These are phyloP conservation scores for Dryoscopus gambensis DNA, from an alignment of 2,113 vertebrate species.

Conservation along the genomic window DNA sequence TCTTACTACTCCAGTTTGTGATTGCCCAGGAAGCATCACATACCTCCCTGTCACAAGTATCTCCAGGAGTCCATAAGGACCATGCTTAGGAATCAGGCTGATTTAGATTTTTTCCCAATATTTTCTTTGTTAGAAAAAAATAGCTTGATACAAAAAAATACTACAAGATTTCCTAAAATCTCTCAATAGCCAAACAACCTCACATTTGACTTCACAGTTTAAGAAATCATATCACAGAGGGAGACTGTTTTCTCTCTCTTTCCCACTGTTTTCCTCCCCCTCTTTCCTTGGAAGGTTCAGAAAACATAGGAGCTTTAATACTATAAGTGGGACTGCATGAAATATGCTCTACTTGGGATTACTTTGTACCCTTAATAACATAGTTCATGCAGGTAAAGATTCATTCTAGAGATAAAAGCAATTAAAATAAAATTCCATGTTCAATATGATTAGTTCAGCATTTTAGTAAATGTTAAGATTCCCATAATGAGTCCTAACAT, in stretches of 20 bases:
- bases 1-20: neutral
- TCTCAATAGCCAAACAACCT: neutral
- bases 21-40: neutral
- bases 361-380: neutral
- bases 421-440: neutral
- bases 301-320: neutral
- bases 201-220: neutral
- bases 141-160: neutral
- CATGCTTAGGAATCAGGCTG: neutral
- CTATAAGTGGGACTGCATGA: neutral
- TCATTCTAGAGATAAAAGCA: neutral
- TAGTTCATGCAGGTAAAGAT: neutral
- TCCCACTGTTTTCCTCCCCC: fast-evolving
- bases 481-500: neutral
- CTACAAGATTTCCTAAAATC: neutral
- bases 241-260: neutral
- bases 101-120: neutral
- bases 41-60: neutral
- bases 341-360: neutral
- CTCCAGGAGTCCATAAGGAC: neutral
- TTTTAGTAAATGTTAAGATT: neutral
- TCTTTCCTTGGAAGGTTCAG: neutral
- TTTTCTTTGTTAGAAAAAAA: neutral
- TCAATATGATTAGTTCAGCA: neutral
- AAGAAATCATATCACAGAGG: neutral